phyloP scores from a whole-genome alignment of 2,113 vertebrate species.

The Brachyhypopomus occidentalis region DNA sequence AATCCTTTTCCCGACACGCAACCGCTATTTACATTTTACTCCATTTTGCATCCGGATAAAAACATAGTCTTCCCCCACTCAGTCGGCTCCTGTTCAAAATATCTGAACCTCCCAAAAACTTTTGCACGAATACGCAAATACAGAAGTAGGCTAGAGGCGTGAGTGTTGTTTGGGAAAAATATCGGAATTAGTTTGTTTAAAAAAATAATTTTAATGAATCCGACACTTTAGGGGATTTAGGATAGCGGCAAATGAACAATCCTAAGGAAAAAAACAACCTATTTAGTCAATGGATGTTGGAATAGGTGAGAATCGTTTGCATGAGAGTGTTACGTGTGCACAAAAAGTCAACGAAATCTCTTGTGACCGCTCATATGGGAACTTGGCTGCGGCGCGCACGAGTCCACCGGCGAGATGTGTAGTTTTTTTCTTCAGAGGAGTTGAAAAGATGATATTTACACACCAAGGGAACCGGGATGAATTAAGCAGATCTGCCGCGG shows the following conservation, averaged over 20 bases:
- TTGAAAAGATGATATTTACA: conserved; percentile 45
- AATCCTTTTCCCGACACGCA: conserved; percentile 54
- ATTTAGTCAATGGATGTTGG: background rate
- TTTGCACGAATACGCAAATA: conserved; percentile 51
- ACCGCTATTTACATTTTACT: conserved; percentile 77
- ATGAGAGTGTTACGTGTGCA: background rate
- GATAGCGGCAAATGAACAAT: conserved; percentile 6
- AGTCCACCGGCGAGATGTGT: conserved; percentile 46
- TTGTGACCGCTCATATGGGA: background rate
- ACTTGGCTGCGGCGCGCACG: background rate
- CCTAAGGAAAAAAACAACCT: conserved; percentile 24
- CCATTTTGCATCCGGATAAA: conserved; percentile 71
- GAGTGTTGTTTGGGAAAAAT: conserved; percentile 38
- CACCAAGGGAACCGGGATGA: conserved; percentile 17
- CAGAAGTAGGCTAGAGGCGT: conserved; percentile 44
- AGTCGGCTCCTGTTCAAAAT: conserved; percentile 37
- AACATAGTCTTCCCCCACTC: conserved; percentile 67
- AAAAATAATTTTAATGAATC: conserved; percentile 52
- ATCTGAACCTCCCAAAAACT: conserved; percentile 42
- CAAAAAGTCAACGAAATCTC: background rate
- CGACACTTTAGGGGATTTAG: background rate
- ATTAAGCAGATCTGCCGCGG: conserved; percentile 2
- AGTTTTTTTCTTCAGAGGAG: conserved; percentile 41
- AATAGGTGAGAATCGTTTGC: background rate
- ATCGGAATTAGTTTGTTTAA: conserved; percentile 38